Evolutionary conservation across 2,888 invertebrate species (phyloP).

Genomic region (Steinernema hermaphroditum): DNA sequence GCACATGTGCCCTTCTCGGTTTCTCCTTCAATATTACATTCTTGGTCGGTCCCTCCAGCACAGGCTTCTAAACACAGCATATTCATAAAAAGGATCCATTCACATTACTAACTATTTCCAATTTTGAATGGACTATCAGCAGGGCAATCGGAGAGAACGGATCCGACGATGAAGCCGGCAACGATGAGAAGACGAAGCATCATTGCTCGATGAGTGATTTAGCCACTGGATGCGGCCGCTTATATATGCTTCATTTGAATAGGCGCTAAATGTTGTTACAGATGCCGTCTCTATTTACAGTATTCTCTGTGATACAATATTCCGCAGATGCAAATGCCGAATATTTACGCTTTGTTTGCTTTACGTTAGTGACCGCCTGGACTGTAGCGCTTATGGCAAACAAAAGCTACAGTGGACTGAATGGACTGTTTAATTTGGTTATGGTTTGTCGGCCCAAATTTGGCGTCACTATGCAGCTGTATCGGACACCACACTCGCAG

Average conservation of each 20-base stretch:
- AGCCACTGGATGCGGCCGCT: not conserved
- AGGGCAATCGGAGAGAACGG: not conserved
- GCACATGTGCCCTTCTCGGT: not conserved
- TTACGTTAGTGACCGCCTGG: too few species aligned
- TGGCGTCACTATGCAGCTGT: too few species aligned
- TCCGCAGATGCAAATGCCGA: not conserved
- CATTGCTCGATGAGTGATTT: not conserved
- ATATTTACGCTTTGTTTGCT: not conserved
- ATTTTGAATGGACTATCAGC: not conserved
- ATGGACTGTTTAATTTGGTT: too few species aligned
- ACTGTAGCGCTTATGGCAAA: too few species aligned
- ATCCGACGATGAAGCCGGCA: not conserved
- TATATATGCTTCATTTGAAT: constrained; percentile 8
- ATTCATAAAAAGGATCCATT: not conserved
- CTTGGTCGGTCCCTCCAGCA: not conserved
- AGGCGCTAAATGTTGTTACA: not conserved
- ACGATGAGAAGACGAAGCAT: not conserved
- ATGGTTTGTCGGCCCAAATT: too few species aligned
- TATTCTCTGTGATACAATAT: constrained; percentile 12
- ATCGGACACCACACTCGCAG: too few species aligned
- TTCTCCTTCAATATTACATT: too few species aligned
- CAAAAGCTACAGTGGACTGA: too few species aligned
- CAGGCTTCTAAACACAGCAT: not conserved
- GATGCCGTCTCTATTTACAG: not conserved
- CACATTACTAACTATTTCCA: not conserved